Evolutionary conservation across 2,113 vertebrate genomes (phyloP), one percentile per base, ranked within the genome.

Genomic region (Muscicapa adusta): DNA sequence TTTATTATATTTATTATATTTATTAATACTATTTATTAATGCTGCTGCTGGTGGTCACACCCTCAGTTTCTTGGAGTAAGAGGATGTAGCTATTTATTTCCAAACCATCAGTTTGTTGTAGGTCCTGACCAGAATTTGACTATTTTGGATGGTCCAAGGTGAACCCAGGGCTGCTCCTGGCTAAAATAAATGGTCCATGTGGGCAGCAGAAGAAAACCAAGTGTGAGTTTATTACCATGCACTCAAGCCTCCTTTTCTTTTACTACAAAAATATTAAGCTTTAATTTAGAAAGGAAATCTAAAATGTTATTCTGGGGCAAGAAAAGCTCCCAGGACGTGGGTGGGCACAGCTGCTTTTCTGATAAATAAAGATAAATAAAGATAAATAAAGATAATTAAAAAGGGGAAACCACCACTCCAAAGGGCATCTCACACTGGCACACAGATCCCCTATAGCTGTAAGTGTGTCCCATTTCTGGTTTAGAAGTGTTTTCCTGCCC

Each of bases 11-110:
- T 40, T 40, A 40, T 40, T 40, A 16, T 18, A 38, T 24, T 82
- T 58, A 66, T 75, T 28, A 45, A 16, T 40, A 65, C 10, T n/a
- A 16, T 43, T 62, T 53, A 74, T 76, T 53, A 65, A 48, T 3
- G n/a, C 20, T 31, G n/a, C 31, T 40, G 14, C 43, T 42, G 9
- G 25, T 16, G 26, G 17, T 47, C 43, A 6, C 0, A 0, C 4
- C n/a, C 42, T 85, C 24, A 2, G 8, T 5, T 63, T 28, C 40
- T 53, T 29, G 15, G 73, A 77, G 45, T 0, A 42, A 47, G 42
- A 76, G 24, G 42, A 66, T 7, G 20, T 2, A 77, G 65, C 23
- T 50, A 7, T 54, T 20, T 15, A 18, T 28, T 54, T 74, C 28
- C 65, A 12, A 77, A 67, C 40, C 0, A 2, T 12, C 28, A 4